These are phyloP conservation scores for Hippocampus abdominalis DNA, from an alignment of 2,113 vertebrate genomes.

Conservation along the genomic window DNA sequence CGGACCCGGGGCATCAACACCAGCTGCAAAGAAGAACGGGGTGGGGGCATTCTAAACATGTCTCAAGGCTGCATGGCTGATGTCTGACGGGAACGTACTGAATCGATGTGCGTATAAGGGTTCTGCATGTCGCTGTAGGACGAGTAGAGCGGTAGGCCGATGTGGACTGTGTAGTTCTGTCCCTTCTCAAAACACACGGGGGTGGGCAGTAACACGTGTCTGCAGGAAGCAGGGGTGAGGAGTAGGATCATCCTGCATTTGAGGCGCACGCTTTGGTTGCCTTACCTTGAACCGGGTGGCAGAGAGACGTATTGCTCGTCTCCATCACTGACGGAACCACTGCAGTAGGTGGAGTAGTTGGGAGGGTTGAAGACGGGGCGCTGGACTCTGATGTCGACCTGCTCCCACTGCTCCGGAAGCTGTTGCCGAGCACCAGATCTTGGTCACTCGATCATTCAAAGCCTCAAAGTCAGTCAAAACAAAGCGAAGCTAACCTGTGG, in stretches of 20 bases:
- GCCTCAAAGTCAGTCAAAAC: background rate
- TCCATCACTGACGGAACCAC: conserved; percentile 79
- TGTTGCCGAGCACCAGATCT: conserved; percentile 30
- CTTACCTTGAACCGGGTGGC: conserved; percentile 80
- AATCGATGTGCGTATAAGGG: conserved; percentile 90
- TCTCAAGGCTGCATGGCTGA: too few relatives aligned
- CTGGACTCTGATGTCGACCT: conserved; percentile 76
- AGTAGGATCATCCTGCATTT: background rate
- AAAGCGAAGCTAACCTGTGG: conserved; percentile 79
- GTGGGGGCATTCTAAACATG: background rate
- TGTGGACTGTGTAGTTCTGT: conserved; percentile 84
- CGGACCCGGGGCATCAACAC: conserved; percentile 90
- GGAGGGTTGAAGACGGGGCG: conserved; percentile 77
- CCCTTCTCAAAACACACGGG: conserved; percentile 90
- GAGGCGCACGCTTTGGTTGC: accelerated
- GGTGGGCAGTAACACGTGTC: conserved; percentile 80
- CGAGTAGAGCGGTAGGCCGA: conserved; percentile 84
- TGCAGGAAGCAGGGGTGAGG: conserved; percentile 44
- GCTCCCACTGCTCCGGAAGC: conserved; percentile 92
- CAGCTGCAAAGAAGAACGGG: conserved; percentile 65
- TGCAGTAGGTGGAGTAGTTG: conserved; percentile 72
- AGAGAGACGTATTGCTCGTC: conserved; percentile 85
- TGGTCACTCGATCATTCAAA: background rate
- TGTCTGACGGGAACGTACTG: conserved; percentile 70
- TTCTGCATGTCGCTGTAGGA: conserved; percentile 69